Conservation (phyloP, 2,888 invertebrate species). For the Mesodorylaimus sp. region DNA sequence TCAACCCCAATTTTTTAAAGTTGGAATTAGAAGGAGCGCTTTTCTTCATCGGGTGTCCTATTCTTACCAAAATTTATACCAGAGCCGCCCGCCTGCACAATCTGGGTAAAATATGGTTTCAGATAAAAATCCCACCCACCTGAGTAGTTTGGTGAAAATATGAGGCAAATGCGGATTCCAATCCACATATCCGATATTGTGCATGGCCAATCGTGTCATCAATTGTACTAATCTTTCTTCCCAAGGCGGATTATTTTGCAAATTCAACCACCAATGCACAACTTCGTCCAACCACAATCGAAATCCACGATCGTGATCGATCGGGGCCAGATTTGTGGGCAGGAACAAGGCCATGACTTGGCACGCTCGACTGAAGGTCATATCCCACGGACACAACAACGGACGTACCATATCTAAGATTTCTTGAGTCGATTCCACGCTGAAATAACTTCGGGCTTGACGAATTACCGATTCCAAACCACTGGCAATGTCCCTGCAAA, state of each 20-base stretch:
- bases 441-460: slow-evolving; percentile 42
- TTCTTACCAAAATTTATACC: neutral
- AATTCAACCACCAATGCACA: slow-evolving; percentile 31
- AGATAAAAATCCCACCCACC: neutral
- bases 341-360: slow-evolving; percentile 54
- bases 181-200: slow-evolving; percentile 61
- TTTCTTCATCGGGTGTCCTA: no score
- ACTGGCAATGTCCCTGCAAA: slow-evolving; percentile 32
- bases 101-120: no score
- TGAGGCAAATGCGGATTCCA: slow-evolving; percentile 65
- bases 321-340: slow-evolving; percentile 48
- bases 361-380: slow-evolving; percentile 36
- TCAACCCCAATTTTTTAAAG: no score
- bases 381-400: slow-evolving; percentile 51
- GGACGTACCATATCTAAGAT: slow-evolving; percentile 66
- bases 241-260: slow-evolving; percentile 33
- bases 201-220: slow-evolving; percentile 51
- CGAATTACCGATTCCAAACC: slow-evolving; percentile 30
- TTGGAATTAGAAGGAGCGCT: no score
- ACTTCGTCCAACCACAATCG: slow-evolving; percentile 37
- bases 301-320: slow-evolving; percentile 33
- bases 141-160: slow-evolving; percentile 41
- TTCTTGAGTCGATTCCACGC: slow-evolving; percentile 56
- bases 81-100: neutral
- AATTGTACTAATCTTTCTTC: slow-evolving; percentile 41